phyloP scores from a whole-genome alignment of 2,888 invertebrate species.

The Galerucella calmariensis region DNA sequence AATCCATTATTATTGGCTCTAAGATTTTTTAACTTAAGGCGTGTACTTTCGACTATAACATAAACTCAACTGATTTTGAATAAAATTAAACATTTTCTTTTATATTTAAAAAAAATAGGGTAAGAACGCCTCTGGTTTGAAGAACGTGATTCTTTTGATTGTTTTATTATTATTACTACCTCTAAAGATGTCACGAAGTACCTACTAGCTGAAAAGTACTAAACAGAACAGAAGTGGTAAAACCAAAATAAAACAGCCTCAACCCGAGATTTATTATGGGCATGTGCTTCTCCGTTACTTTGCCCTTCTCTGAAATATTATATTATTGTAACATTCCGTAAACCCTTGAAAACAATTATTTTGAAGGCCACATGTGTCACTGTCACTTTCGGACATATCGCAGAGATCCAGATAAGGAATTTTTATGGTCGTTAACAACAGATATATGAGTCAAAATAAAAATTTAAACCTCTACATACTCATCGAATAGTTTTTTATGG shows the following conservation, averaged over 20 bases:
- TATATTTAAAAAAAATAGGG: too few species aligned
- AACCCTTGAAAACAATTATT: constrained; percentile 17
- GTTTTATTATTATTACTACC: constrained; percentile 25
- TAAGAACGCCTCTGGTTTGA: neutral
- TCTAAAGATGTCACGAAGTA: constrained; percentile 29
- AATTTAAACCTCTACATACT: neutral
- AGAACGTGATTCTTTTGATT: constrained; percentile 4
- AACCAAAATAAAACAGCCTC: constrained; percentile 34
- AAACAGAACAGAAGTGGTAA: constrained; percentile 27
- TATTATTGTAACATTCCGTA: constrained; percentile 13
- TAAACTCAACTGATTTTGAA: too few species aligned
- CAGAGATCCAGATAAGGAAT: constrained; percentile 9
- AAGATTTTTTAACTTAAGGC: too few species aligned
- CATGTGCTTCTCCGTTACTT: constrained; percentile 23
- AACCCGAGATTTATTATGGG: constrained; percentile 23
- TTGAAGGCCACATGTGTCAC: constrained; percentile 28
- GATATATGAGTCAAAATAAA: neutral
- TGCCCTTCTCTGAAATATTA: constrained; percentile 12
- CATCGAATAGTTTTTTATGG: too few species aligned
- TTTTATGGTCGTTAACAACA: constrained; percentile 1
- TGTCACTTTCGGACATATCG: constrained; percentile 20
- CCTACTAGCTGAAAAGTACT: constrained; percentile 21
- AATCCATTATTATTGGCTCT: too few species aligned
- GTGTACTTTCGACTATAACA: too few species aligned
- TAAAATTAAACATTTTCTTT: too few species aligned